Conservation (phyloP, 2,797 vertebrate species). For the Cirrhinus mrigala region DNA sequence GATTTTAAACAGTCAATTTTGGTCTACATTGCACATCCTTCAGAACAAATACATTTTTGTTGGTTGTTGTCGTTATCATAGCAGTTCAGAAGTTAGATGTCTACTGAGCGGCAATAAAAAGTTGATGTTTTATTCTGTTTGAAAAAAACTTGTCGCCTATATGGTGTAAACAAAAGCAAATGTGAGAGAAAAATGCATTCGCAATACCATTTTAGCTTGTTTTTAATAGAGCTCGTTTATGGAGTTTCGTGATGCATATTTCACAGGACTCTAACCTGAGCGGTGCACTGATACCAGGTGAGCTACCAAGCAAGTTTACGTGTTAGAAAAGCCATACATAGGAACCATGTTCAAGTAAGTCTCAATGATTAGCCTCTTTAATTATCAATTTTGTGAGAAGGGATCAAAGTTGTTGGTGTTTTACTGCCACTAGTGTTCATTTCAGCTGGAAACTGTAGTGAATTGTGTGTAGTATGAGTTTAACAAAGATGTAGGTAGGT, state of each 20-base stretch:
- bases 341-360: no score
- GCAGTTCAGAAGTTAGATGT: background rate
- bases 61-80: background rate
- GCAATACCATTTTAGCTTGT: background rate
- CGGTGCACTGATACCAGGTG: no score
- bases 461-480: background rate
- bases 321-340: no score
- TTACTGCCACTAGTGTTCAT: no score
- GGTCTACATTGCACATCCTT: no score
- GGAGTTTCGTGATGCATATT: no score
- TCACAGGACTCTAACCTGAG: no score
- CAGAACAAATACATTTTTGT: background rate
- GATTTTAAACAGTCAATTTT: background rate
- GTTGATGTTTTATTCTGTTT: background rate
- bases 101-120: background rate
- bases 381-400: no score
- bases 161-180: background rate
- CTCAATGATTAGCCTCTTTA: no score
- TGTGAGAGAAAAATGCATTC: background rate
- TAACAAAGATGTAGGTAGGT: background rate
- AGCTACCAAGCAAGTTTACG: no score
- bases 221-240: background rate
- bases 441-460: no score
- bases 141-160: background rate
- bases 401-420: no score